phyloP scores from a whole-genome alignment of 2,113 vertebrate genomes.

The Scophthalmus maximus region DNA sequence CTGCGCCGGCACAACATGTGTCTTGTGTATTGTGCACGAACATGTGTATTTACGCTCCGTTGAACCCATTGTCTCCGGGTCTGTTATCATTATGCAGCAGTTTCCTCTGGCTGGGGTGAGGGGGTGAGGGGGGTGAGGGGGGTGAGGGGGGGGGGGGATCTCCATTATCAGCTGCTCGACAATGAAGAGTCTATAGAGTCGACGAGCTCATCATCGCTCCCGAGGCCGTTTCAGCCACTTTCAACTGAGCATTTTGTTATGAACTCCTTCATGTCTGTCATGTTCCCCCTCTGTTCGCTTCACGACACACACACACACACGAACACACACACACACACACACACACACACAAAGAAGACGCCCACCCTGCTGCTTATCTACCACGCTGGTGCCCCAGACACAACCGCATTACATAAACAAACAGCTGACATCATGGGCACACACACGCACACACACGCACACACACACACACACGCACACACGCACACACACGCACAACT shows the following conservation, averaged over 20 bases:
- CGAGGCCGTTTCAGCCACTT: constrained; percentile 23
- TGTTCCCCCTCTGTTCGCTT: constrained; percentile 42
- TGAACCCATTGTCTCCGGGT: constrained; percentile 70
- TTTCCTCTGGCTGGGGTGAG: constrained; percentile 64
- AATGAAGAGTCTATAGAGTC: constrained; percentile 59
- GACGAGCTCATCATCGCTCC: constrained; percentile 56
- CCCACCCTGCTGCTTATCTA: constrained; percentile 66
- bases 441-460: constrained; percentile 26
- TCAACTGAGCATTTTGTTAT: constrained; percentile 21
- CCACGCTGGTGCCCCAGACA: constrained; percentile 64
- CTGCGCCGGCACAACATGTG: constrained; percentile 35
- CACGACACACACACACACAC: constrained; percentile 17
- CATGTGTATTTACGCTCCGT: constrained; percentile 45
- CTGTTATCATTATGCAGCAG: constrained; percentile 78
- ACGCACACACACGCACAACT: not conserved
- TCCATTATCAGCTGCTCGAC: constrained; percentile 61
- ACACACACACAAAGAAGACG: constrained; percentile 4
- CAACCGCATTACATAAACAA: constrained; percentile 59
- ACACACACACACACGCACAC: constrained; percentile 13
- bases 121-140: constrained; percentile 30
- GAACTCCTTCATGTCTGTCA: constrained; percentile 50
- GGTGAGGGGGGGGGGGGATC: not conserved
- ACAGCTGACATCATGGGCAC: constrained; percentile 63
- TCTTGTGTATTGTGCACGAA: constrained; percentile 33
- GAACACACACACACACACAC: not conserved